phyloP scores from a whole-genome alignment of 2,888 invertebrate genomes.

The Habrosyne pyritoides region DNA sequence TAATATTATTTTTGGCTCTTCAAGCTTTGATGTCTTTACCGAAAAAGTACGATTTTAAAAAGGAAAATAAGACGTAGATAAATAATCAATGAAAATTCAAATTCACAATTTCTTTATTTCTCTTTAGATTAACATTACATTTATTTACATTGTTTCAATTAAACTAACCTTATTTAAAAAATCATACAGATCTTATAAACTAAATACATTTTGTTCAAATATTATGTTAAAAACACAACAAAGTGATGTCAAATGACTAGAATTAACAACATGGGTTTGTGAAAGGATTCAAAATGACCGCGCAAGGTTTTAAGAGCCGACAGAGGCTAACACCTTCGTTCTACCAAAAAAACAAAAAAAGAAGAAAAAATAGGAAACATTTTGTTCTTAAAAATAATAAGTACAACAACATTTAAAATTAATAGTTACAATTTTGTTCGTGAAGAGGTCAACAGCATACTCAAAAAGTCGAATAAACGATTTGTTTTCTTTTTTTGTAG shows the following conservation, averaged over 20 bases:
- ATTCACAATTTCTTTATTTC: neutral
- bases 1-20: too few species aligned
- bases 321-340: too few species aligned
- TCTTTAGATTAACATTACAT: neutral
- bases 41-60: too few species aligned
- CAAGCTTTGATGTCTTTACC: too few species aligned
- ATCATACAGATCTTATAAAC: constrained; percentile 2
- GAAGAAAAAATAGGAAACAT: neutral
- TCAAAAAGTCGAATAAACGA: neutral
- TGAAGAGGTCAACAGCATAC: neutral
- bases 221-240: constrained; percentile 13
- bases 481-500: neutral
- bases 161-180: neutral
- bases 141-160: neutral
- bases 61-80: too few species aligned
- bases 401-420: neutral
- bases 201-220: constrained; percentile 8
- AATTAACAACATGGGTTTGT: constrained; percentile 29
- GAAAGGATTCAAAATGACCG: neutral
- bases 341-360: neutral
- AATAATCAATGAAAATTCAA: too few species aligned
- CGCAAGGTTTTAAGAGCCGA: too few species aligned
- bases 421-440: neutral
- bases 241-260: constrained; percentile 56
- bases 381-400: neutral